These are phyloP conservation scores for Myrmecophaga tridactyla DNA, from an alignment of 2,113 vertebrate species.

Conservation along the genomic window DNA sequence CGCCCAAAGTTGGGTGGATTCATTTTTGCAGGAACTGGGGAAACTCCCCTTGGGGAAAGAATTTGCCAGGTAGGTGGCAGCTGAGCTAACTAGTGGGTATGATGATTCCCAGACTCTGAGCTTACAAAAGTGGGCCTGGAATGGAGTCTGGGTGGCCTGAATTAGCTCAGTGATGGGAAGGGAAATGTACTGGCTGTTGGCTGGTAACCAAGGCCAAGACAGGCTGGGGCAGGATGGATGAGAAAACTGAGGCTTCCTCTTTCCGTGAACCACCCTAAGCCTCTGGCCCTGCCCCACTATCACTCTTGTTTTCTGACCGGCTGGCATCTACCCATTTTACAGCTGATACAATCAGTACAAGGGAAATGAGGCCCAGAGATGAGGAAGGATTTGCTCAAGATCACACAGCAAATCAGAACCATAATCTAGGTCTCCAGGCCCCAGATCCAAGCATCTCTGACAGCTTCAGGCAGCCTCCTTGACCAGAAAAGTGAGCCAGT, in stretches of 20 bases:
- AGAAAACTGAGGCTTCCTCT: background rate
- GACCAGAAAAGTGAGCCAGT: background rate
- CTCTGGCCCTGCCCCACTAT: background rate
- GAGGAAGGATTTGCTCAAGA: background rate
- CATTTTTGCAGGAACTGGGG: constrained; percentile 27
- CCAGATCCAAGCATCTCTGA: background rate
- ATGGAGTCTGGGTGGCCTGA: background rate
- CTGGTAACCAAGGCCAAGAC: background rate
- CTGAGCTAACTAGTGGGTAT: background rate
- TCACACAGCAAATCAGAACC: constrained; percentile 22
- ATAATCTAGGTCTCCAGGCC: background rate
- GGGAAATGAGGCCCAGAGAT: constrained; percentile 6
- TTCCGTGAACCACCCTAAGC: background rate
- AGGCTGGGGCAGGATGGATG: background rate
- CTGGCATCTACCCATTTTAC: background rate
- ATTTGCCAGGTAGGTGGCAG: background rate
- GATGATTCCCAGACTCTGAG: background rate
- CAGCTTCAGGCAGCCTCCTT: background rate
- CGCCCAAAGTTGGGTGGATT: constrained; percentile 30
- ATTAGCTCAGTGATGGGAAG: background rate
- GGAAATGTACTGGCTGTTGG: background rate
- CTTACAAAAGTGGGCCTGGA: background rate
- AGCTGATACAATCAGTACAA: background rate
- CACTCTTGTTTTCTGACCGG: background rate
- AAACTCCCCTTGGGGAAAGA: constrained; percentile 38